Base-by-base conservation (phyloP, 2,888 invertebrate species). In the Zootermopsis nevadensis region DNA sequence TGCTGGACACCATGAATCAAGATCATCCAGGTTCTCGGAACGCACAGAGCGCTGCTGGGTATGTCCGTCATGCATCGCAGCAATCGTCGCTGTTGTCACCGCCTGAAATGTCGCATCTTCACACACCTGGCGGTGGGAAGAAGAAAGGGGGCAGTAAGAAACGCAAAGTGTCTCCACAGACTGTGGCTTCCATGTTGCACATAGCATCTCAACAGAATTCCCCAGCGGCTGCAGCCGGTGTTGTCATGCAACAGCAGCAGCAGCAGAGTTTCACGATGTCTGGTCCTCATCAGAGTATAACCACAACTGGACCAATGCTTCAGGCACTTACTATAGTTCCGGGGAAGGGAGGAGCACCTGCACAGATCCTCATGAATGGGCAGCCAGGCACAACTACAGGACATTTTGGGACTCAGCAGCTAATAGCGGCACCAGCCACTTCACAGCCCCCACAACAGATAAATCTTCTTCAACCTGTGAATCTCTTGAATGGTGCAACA, bases 391-490 rank as follows among this genome's bases (percentile, higher is more conserved):
- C 84, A 42, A 91, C 91, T 84, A 88, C 92, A 0, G 91, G 91
- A 85, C 92, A 92, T 86, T 93, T 93, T 87, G 92, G 93, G 79
- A 91, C 93, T 6, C 94, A 94, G 87, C 94, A 94, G 87, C 91
- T 94, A 77, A 94, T 95, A 84, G 91, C 95, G 15, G 89, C 86
- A 91, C 86, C 89, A 89, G 31, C 89, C 89, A 86, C 92, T 83
- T 90, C 91, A 1, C 91, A 91, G 30, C 91, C 91, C 53, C 90
- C 91, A 33, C 92, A 92, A 86, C 92, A 88, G 19, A 95, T 94
- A 53, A 94, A 96, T 88, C 90, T 96, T 72, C 89, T 95, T 2
- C 96, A 96, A 88, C 96, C 96, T 0, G 95, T 96, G 53, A 96
- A 96, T 90, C 90, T 96, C 85, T 92, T 96, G 84, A 95, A 95